A percentile compares a stretch with the other conserved stretches of the same genome.
Conservation (phyloP, 2,113 vertebrate genomes). For the Astatotilapia flaviijosephi region DNA sequence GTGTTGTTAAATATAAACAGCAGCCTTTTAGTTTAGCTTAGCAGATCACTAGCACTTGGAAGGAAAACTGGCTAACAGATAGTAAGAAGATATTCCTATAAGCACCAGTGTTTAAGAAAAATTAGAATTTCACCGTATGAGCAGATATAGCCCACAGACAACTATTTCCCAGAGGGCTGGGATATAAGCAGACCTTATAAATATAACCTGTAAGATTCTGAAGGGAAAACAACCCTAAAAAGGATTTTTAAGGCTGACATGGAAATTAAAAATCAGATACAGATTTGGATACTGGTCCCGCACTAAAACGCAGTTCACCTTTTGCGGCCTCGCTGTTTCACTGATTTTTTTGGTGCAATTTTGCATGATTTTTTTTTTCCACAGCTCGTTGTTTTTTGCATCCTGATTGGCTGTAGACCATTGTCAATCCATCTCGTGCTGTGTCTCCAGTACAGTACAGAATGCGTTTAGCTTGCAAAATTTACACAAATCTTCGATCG, state of each 20-base stretch:
- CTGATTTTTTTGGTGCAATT: neutral
- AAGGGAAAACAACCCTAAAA: neutral
- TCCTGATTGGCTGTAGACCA: neutral
- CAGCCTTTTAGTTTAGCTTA: neutral
- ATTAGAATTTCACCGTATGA: neutral
- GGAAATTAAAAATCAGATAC: neutral
- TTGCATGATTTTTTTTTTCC: neutral
- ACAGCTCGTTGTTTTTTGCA: neutral
- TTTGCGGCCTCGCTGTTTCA: rapidly evolving
- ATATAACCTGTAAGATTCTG: neutral
- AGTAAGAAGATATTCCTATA: neutral
- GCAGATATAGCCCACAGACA: neutral
- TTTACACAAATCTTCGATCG: neutral
- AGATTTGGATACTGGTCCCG: neutral
- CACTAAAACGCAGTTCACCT: neutral
- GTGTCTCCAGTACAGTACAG: neutral
- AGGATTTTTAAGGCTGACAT: neutral
- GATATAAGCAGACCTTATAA: neutral
- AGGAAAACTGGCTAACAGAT: neutral
- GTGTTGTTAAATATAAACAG: neutral
- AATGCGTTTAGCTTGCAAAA: neutral
- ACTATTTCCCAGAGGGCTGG: neutral
- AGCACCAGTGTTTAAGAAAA: neutral
- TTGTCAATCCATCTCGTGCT: neutral
- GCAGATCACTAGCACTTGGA: neutral